phyloP scores from a whole-genome alignment of 2,797 vertebrate species.

The Pelobates cultripes region DNA sequence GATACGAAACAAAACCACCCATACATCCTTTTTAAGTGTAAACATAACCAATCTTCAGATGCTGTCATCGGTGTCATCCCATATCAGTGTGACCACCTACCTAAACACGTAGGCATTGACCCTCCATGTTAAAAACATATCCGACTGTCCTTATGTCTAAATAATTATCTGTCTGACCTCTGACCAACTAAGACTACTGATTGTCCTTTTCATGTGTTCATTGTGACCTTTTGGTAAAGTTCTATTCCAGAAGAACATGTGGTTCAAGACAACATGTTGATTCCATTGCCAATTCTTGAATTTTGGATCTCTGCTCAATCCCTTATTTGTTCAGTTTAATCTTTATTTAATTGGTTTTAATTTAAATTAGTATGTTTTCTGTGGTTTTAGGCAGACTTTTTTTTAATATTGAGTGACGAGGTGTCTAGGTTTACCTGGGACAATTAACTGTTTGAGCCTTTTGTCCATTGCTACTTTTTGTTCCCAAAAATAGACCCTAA shows the following conservation, averaged over 20 bases:
- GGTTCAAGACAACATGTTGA: background rate
- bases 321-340: no score
- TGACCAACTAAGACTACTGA: constrained; percentile 32
- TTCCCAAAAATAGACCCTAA: no score
- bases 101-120: constrained; percentile 25
- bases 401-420: no score
- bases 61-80: constrained; percentile 37
- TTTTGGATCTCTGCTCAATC: no score
- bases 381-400: no score
- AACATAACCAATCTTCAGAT: constrained; percentile 36
- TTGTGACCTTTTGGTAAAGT: constrained; percentile 38
- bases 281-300: background rate
- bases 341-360: no score
- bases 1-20: constrained; percentile 23
- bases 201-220: constrained; percentile 8
- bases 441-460: no score
- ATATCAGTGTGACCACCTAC: constrained; percentile 38
- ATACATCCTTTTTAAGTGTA: constrained; percentile 6
- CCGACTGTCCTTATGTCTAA: constrained; percentile 35
- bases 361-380: no score
- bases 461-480: no score
- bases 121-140: constrained; percentile 24
- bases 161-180: constrained; percentile 42
- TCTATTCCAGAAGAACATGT: constrained; percentile 40
- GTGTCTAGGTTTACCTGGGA: no score